Evolutionary conservation across 2,113 vertebrate genomes (phyloP), one percentile per base, ranked within the genome.

Genomic region (Crotalus tigris): DNA sequence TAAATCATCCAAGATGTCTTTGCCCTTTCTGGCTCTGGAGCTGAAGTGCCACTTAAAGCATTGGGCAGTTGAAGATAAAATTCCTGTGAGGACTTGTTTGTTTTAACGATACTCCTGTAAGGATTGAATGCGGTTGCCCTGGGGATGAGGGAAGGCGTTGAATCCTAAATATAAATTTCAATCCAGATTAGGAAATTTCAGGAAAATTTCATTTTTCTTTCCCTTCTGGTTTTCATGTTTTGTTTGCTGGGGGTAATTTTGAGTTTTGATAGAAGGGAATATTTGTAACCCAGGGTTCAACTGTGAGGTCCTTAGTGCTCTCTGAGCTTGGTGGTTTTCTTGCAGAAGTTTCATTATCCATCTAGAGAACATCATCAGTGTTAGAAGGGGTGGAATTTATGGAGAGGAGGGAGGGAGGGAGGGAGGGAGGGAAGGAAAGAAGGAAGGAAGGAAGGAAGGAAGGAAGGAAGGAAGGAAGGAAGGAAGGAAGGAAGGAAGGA

Each of bases 61-160:
- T 87, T 92, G 49, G 4, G 61, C 12, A 17, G 1, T 8, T 0
- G 6, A 39, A 94, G 95, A 92, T 94, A 93, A 92, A 91, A 95
- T 92, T 95, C 93, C 93, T 0, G 0, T 89, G 89, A 85, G 9
- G 49, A 53, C 49, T 6, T 21, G 15, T 46, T 55, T 10, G 85
- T 49, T n/a, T 91, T 91, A 69, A 23, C 54, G 3, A 59, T 44
- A 85, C 1, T 94, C 85, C 89, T 92, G 6, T 69, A 91, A 39
- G 89, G 92, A 1, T 44, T n/a, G 12, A 46, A 4, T 44, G 53
- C 87, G 87, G 49, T 8, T 39, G 87, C 39, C 11, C 1, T 0
- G 10, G 61, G 57, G 92, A 91, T 8, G 12, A 39, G 69, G 44
- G 61, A 21, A 93, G 15, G 87, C 55, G 59, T 0, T 1, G 0